Percentiles rank a stretch among this genome's conserved stretches.
phyloP scores from a whole-genome alignment of 2,888 invertebrate genomes.

The Metellina segmentata region DNA sequence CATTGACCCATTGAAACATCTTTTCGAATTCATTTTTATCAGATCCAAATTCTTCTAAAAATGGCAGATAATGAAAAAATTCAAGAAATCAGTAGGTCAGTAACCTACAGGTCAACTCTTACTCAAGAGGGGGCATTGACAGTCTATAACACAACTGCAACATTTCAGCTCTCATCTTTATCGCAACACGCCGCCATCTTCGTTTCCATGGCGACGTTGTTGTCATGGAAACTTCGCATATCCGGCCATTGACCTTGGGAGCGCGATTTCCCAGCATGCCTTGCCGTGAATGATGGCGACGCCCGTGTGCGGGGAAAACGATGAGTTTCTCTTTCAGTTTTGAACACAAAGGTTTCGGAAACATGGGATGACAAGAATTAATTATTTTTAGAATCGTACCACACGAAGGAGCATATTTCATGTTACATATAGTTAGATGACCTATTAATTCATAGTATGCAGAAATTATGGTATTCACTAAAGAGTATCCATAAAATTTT shows the following conservation, averaged over 20 bases:
- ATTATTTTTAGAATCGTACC: too few species aligned
- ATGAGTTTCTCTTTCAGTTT: constrained; percentile 17
- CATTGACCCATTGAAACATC: constrained; percentile 42
- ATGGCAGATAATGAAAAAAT: constrained; percentile 24
- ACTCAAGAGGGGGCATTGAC: constrained; percentile 56
- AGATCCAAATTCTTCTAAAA: constrained; percentile 16
- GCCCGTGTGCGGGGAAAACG: constrained; percentile 41
- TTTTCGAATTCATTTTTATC: constrained; percentile 31
- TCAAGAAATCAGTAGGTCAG: constrained; percentile 73
- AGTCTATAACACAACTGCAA: constrained; percentile 50
- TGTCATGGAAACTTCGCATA: constrained; percentile 71
- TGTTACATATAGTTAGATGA: too few species aligned
- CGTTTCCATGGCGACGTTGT: constrained; percentile 56
- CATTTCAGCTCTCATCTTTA: constrained; percentile 53
- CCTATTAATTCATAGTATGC: too few species aligned
- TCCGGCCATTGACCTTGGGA: constrained; percentile 76
- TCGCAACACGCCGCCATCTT: constrained; percentile 69
- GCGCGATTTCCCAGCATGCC: constrained; percentile 55
- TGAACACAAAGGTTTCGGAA: not conserved
- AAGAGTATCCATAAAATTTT: not conserved
- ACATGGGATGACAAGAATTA: not conserved
- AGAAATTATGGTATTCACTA: not conserved
- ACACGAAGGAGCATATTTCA: too few species aligned
- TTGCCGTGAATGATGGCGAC: constrained; percentile 60
- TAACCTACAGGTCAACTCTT: constrained; percentile 67